Evolutionary conservation across 2,888 invertebrate genomes (phyloP).

Genomic region (Cremastinae sp.): DNA sequence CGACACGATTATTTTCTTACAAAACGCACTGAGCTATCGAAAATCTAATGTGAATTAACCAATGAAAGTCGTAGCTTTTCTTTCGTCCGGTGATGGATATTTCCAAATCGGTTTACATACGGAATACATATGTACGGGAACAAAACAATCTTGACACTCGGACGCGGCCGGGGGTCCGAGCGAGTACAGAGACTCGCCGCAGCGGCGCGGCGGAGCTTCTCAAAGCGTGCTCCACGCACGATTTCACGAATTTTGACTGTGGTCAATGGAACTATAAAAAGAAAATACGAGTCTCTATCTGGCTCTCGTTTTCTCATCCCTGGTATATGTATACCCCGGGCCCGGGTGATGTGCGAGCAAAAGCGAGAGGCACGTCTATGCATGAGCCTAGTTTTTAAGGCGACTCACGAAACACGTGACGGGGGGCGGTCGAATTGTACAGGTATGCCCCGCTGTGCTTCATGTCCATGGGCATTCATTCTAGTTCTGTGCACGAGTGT

Average conservation of each 20-base stretch:
- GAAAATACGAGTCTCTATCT: slow-evolving; percentile 5
- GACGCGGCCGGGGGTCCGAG: slow-evolving; percentile 16
- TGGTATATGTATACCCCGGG: neutral
- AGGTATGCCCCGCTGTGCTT: slow-evolving; percentile 25
- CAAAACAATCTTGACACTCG: slow-evolving; percentile 14
- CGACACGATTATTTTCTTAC: no score
- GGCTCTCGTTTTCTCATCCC: slow-evolving; percentile 3
- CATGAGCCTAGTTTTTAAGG: slow-evolving; percentile 15
- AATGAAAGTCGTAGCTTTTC: no score
- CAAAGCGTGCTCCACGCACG: slow-evolving; percentile 30
- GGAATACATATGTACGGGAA: neutral
- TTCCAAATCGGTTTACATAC: no score
- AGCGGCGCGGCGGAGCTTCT: neutral
- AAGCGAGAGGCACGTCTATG: slow-evolving; percentile 11
- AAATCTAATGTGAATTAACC: no score
- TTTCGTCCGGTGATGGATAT: no score
- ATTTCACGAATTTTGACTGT: slow-evolving; percentile 47
- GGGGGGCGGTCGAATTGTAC: slow-evolving; percentile 12
- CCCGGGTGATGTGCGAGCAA: slow-evolving; percentile 3
- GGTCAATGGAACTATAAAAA: slow-evolving; percentile 33
- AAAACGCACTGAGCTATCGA: no score
- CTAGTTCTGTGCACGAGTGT: neutral
- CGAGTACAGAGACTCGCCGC: slow-evolving; percentile 15
- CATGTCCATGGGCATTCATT: neutral
- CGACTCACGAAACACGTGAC: slow-evolving; percentile 23